Conservation (phyloP, 2,888 invertebrate genomes). For the Dexiosoma caninum region DNA sequence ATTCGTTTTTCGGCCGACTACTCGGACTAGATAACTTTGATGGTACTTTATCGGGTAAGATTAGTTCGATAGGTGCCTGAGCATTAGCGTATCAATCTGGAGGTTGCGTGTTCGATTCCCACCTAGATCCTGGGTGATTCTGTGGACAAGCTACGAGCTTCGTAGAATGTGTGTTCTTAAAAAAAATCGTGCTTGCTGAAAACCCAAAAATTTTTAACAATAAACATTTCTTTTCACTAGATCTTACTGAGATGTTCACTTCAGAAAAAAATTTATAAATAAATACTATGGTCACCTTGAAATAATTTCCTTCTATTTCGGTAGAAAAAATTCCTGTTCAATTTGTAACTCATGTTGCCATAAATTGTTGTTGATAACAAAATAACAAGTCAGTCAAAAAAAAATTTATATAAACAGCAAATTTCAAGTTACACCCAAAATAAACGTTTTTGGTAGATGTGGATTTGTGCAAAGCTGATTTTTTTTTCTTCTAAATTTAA, state of each 20-base stretch:
- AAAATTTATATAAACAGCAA: conserved; percentile 6
- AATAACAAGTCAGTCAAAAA: conserved; percentile 30
- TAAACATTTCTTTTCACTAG: too few relatives aligned
- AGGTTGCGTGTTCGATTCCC: too few relatives aligned
- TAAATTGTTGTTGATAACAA: conserved; percentile 48
- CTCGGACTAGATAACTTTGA: too few relatives aligned
- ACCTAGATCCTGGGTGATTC: too few relatives aligned
- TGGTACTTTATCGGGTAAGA: too few relatives aligned
- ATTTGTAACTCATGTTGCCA: conserved; percentile 50
- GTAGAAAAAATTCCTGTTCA: conserved; percentile 15
- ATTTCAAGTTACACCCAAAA: conserved; percentile 54
- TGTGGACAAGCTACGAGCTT: too few relatives aligned
- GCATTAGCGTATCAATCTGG: too few relatives aligned
- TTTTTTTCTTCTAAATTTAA: conserved; percentile 14
- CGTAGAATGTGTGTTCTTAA: too few relatives aligned
- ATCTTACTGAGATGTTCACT: background rate
- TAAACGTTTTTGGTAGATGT: conserved; percentile 26
- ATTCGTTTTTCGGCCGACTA: too few relatives aligned
- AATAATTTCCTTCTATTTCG: background rate
- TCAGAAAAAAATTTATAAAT: background rate
- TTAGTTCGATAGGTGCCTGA: too few relatives aligned
- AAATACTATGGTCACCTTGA: conserved; percentile 16
- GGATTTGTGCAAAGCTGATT: background rate
- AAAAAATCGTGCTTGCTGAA: too few relatives aligned
- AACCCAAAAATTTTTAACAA: too few relatives aligned